Percentiles rank a stretch among this genome's conserved stretches.
Evolutionary conservation across 2,797 vertebrate species (phyloP).

Genomic region (Crenichthys baileyi): DNA sequence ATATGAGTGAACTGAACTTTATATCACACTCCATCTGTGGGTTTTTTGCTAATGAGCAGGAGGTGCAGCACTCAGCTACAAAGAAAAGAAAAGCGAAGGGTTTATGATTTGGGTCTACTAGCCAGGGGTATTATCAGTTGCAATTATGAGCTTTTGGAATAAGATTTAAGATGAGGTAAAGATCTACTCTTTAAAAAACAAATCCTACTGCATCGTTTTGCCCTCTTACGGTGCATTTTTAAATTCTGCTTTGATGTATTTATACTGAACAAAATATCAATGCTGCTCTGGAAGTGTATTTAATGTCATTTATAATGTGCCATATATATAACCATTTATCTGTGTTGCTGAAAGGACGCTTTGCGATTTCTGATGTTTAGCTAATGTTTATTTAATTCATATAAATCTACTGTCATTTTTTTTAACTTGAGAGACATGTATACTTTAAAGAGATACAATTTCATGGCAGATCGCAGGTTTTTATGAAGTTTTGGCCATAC

Average conservation of each 20-base stretch:
- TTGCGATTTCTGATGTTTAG: too few species aligned
- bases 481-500: too few species aligned
- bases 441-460: too few species aligned
- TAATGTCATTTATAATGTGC: not conserved
- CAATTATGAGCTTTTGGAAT: not conserved
- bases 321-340: not conserved
- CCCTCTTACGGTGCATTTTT: not conserved
- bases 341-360: too few species aligned
- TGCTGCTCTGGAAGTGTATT: not conserved
- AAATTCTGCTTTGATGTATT: not conserved
- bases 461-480: too few species aligned
- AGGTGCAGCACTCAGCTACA: conserved; percentile 9
- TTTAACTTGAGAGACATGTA: too few species aligned
- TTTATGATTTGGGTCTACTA: not conserved
- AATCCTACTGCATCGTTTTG: not conserved
- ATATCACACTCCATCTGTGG: conserved; percentile 55
- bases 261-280: not conserved
- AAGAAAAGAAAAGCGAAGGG: not conserved
- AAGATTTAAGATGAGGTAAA: not conserved
- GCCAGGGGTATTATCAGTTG: not conserved
- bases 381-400: too few species aligned
- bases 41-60: conserved; percentile 24
- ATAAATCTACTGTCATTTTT: too few species aligned
- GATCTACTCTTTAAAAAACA: not conserved
- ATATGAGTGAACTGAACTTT: conserved; percentile 51